A percentile compares a stretch with the other conserved stretches of the same genome.
phyloP scores from a whole-genome alignment of 2,797 vertebrate genomes.

The Potorous gilbertii region DNA sequence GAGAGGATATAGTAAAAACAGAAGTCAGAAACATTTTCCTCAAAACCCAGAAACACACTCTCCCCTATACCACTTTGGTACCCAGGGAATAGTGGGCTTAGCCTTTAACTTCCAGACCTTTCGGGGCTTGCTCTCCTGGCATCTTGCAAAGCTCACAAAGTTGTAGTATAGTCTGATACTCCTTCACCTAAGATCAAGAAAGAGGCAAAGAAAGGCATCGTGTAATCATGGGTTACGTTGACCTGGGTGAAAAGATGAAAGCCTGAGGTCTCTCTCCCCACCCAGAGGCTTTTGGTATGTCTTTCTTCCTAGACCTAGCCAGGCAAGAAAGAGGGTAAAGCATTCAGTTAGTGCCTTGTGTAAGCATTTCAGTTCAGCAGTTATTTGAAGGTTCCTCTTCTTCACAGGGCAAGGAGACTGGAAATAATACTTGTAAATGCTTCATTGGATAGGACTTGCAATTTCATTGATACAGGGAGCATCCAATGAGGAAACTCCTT shows the following conservation, averaged over 20 bases:
- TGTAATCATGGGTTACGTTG: not conserved
- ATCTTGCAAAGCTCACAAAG: not conserved
- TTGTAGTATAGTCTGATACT: not conserved
- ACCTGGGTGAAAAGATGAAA: not conserved
- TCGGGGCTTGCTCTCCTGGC: not conserved
- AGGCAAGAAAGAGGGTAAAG: not conserved
- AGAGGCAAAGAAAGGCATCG: not conserved
- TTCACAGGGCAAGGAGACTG: not conserved
- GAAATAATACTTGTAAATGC: not conserved
- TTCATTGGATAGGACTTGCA: not conserved
- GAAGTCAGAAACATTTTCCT: not conserved
- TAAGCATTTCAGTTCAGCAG: not conserved
- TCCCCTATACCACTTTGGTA: not conserved
- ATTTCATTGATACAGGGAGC: not conserved
- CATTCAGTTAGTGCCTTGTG: not conserved
- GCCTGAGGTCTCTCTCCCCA: not conserved
- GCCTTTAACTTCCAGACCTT: not conserved
- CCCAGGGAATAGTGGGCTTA: not conserved
- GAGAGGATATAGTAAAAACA: not conserved
- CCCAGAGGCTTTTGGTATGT: not conserved
- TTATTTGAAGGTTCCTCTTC: not conserved
- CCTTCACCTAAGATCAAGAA: not conserved
- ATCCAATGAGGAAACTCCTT: not conserved
- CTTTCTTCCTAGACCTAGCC: not conserved
- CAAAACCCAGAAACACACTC: not conserved